phyloP scores from a whole-genome alignment of 2,797 vertebrate genomes.

The Basileuterus tristriatus region DNA sequence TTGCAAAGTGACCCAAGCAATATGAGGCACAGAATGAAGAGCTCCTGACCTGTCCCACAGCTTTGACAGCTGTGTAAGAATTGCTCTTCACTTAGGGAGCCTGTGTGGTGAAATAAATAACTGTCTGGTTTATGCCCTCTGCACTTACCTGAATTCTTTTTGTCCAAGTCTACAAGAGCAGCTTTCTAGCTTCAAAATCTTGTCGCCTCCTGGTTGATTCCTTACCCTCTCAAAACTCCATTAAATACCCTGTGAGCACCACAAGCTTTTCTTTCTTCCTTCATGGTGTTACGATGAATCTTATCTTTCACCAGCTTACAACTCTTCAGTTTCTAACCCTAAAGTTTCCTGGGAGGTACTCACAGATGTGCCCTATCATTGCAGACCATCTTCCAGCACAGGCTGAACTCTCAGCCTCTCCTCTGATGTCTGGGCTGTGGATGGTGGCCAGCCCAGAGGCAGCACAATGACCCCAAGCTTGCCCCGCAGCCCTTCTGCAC shows the following conservation, averaged over 20 bases:
- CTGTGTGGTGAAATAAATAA: not conserved
- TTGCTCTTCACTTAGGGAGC: not conserved
- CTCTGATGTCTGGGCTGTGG: rapidly evolving
- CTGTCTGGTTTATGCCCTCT: not conserved
- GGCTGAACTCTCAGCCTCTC: not conserved
- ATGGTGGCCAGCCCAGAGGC: not conserved
- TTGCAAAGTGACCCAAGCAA: not conserved
- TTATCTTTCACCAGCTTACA: not conserved
- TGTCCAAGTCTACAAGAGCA: not conserved
- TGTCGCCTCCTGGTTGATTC: not conserved
- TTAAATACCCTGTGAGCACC: not conserved
- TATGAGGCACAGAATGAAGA: rapidly evolving
- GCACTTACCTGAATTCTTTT: not conserved
- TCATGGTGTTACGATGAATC: not conserved
- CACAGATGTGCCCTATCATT: not conserved
- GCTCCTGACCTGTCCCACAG: not conserved
- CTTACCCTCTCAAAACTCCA: not conserved
- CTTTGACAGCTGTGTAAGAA: not conserved
- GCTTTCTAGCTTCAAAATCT: not conserved
- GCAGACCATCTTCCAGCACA: not conserved
- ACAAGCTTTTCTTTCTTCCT: not conserved
- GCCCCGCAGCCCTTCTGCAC: not conserved
- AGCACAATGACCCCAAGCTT: rapidly evolving
- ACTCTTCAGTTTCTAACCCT: not conserved
- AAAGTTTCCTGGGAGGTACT: not conserved